Percentiles rank a stretch among this genome's conserved stretches.
Evolutionary conservation across 1,140 invertebrate species (phyloP).

Genomic region (Oreohelix idahoensis): DNA sequence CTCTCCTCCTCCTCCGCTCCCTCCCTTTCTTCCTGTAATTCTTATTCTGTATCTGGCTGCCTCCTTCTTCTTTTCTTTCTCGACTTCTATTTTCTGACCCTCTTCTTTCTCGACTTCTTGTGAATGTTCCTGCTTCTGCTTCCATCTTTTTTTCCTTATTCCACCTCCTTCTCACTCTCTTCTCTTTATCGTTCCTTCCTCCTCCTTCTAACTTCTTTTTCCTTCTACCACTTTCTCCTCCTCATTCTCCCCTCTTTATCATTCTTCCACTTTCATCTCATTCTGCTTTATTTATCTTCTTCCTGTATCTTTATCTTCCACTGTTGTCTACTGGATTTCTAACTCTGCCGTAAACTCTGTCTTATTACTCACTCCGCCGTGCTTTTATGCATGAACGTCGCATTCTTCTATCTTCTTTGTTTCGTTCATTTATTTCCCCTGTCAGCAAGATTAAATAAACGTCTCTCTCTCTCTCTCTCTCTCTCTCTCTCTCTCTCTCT

Average conservation of each 20-base stretch:
- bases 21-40: background rate
- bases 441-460: too few relatives aligned
- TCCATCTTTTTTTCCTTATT: background rate
- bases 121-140: too few relatives aligned
- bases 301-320: too few relatives aligned
- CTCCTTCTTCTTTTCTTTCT: background rate
- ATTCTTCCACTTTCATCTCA: background rate
- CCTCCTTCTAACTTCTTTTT: background rate
- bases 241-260: background rate
- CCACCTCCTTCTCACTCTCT: background rate
- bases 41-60: background rate
- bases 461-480: background rate
- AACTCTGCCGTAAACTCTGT: too few relatives aligned
- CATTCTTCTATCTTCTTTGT: too few relatives aligned
- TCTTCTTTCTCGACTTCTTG: background rate
- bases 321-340: too few relatives aligned
- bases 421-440: too few relatives aligned
- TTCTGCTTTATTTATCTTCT: background rate
- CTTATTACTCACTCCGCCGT: too few relatives aligned
- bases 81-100: background rate
- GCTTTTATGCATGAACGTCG: too few relatives aligned
- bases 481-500: constrained; percentile 1
- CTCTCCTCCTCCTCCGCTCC: background rate
- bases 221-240: background rate
- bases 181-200: background rate